Percentiles rank a stretch among this genome's conserved stretches.
Conservation (phyloP, 2,113 vertebrate species). For the Falco punctatus region DNA sequence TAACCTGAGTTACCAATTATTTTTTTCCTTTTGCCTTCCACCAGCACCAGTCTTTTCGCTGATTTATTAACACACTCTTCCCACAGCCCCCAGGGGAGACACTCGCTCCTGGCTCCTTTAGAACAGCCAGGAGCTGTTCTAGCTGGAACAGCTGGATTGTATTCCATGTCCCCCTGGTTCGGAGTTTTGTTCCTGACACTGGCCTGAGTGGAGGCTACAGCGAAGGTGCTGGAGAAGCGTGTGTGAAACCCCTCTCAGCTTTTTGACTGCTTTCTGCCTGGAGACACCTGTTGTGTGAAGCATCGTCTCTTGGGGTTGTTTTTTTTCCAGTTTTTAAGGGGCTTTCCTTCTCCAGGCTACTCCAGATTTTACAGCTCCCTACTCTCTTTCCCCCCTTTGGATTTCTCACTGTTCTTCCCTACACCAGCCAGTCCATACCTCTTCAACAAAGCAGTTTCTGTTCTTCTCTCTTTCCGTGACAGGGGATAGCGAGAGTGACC, state of each 20-base stretch:
- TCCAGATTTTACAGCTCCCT: background rate
- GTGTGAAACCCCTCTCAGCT: background rate
- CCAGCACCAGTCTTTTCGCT: background rate
- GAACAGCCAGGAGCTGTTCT: background rate
- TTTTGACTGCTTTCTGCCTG: rapidly evolving
- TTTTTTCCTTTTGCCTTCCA: background rate
- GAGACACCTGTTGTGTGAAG: background rate
- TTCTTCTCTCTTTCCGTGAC: rapidly evolving
- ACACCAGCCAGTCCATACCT: background rate
- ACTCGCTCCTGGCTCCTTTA: rapidly evolving
- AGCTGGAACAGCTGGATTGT: no score
- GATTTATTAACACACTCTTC: rapidly evolving
- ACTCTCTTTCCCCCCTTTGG: background rate
- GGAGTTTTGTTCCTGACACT: background rate
- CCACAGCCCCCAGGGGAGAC: rapidly evolving
- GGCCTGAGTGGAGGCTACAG: background rate
- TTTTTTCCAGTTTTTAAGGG: background rate
- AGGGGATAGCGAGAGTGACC: background rate
- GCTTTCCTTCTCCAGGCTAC: background rate
- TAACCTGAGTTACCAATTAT: background rate
- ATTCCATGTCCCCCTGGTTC: background rate
- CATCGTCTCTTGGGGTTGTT: background rate
- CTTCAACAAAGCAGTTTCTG: background rate
- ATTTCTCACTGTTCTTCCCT: background rate
- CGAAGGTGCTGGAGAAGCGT: background rate